These are phyloP conservation scores for Apis cerana DNA, from an alignment of 1,140 invertebrate genomes.

Conservation along the genomic window DNA sequence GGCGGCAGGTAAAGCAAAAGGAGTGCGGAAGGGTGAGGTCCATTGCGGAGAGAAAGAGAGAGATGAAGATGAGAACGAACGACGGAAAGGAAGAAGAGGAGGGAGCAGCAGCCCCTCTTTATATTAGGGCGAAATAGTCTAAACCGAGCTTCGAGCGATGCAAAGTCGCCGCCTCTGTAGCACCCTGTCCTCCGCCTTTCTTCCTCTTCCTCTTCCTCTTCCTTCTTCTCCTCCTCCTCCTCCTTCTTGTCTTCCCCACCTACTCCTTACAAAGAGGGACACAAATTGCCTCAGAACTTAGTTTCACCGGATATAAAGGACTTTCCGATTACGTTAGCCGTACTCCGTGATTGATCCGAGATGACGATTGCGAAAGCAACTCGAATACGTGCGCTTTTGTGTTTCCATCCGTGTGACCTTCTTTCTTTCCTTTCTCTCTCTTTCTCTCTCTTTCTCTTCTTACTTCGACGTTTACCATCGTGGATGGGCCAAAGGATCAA, in stretches of 20 bases:
- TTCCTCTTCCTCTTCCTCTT: no score
- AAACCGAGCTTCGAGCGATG: slow-evolving; percentile 73
- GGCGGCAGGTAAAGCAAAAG: slow-evolving; percentile 54
- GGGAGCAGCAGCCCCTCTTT: slow-evolving; percentile 38
- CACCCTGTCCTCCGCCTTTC: slow-evolving; percentile 14
- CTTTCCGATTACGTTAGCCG: slow-evolving; percentile 79
- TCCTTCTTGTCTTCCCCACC: slow-evolving; percentile 58
- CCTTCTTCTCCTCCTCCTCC: neutral
- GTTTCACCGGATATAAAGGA: slow-evolving; percentile 79
- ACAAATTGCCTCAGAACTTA: slow-evolving; percentile 80
- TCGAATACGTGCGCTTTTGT: slow-evolving; percentile 19
- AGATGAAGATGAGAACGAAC: slow-evolving; percentile 66
- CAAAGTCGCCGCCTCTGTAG: slow-evolving; percentile 71
- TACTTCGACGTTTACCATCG: slow-evolving; percentile 20
- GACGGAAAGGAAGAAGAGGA: slow-evolving; percentile 58
- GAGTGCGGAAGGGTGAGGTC: slow-evolving; percentile 46
- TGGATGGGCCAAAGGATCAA: no score
- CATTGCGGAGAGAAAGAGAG: slow-evolving; percentile 40
- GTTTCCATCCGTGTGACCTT: slow-evolving; percentile 1
- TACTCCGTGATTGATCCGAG: slow-evolving; percentile 77
- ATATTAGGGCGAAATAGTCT: slow-evolving; percentile 68
- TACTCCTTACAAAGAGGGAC: slow-evolving; percentile 80
- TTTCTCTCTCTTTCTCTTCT: slow-evolving; percentile 30
- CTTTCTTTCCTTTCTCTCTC: slow-evolving; percentile 19
- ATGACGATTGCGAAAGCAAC: slow-evolving; percentile 73